Base-by-base conservation (phyloP, 2,888 invertebrate genomes). In the Mylabris sibirica region DNA sequence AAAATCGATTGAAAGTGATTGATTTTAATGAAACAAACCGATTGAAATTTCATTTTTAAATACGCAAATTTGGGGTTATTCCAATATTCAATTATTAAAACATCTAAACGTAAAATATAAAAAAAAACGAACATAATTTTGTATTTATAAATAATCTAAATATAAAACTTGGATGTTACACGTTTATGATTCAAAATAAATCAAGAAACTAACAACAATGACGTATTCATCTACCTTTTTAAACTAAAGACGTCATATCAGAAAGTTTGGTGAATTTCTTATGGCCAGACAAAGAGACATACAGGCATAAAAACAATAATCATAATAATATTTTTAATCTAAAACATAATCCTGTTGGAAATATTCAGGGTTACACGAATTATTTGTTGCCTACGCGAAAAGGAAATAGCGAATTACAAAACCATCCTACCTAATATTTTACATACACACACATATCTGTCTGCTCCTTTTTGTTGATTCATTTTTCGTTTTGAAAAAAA, bases 391-490 rank as follows among this genome's bases (percentile, higher is more conserved):
- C 75, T 65, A 74, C 75, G 68, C 68, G 38, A 65, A 49, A 49
- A 74, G 75, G 75, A 75, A 75, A 57, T 72, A 30, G 64, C 71
- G 64, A 67, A 75, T 75, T 75, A 71, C 59, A 67, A 61, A 64
- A 67, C 60, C 75, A 72, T 68, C 72, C 70, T 66, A 70, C 70
- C 60, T 34, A 14, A 60, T 64, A 63, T 63, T 11, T 30, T 30
- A 30, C 30, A 30, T 30, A 30, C 30, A 30, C 30, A 30, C 8
- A 3, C 26, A 30, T 30, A 8, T 30, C 20, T 49, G 30, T 30
- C 20, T 49, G 49, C 20, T 49, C 20, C 49, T 62, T 24, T 60
- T 61, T 66, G 64, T 64, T 70, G 67, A 70, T 62, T 70, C 69
- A 70, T 20, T 30, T 44, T 49, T 49, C 20, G 2, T 49, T 49